phyloP scores from a whole-genome alignment of 2,888 invertebrate species.

The Halictus quadricinctus region DNA sequence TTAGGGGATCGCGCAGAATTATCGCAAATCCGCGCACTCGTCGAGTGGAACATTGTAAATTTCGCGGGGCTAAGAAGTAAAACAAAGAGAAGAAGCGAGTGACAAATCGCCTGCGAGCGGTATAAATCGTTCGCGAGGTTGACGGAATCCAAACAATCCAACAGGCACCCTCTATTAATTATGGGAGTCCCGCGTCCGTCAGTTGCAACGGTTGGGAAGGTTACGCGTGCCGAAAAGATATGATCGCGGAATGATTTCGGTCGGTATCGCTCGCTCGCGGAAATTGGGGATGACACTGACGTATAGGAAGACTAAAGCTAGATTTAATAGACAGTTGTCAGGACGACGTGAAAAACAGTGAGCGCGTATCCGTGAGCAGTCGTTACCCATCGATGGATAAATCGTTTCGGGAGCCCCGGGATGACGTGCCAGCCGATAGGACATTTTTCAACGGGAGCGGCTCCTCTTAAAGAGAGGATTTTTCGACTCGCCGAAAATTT shows the following conservation, averaged over 20 bases:
- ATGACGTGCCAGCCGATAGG: conserved; percentile 26
- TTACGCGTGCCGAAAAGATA: background rate
- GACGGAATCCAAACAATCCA: conserved; percentile 5
- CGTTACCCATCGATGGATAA: conserved; percentile 26
- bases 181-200: background rate
- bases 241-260: background rate
- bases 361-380: conserved; percentile 6
- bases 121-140: background rate
- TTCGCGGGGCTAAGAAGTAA: background rate
- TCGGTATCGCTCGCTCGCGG: background rate
- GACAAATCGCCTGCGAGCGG: background rate
- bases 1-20: background rate
- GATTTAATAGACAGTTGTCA: conserved; percentile 33
- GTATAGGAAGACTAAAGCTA: conserved; percentile 13
- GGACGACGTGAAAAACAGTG: conserved; percentile 20
- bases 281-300: conserved; percentile 34
- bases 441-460: background rate
- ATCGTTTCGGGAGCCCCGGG: background rate
- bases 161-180: background rate
- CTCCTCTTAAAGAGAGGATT: conserved; percentile 28
- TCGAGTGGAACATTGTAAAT: background rate
- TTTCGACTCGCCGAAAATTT: conserved; percentile 13
- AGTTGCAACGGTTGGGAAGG: background rate
- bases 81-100: background rate
- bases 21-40: background rate